Conservation (phyloP, 1,140 invertebrate species). For the Rhizoglyphus robini region DNA sequence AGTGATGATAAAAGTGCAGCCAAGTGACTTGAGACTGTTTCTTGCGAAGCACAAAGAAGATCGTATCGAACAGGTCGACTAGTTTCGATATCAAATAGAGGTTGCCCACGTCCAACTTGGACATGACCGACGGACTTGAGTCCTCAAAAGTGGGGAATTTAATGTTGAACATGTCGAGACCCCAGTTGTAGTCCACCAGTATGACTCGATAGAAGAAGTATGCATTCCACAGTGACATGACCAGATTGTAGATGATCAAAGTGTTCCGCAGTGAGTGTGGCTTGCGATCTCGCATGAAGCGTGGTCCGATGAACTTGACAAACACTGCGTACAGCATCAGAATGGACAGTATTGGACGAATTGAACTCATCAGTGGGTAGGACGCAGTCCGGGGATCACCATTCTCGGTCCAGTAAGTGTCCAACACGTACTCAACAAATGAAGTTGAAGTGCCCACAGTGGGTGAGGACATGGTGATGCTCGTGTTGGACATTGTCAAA, state of each 20-base stretch:
- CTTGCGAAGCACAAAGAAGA: slow-evolving; percentile 73
- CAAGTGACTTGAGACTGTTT: slow-evolving; percentile 82
- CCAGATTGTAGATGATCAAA: slow-evolving; percentile 35
- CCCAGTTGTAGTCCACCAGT: neutral
- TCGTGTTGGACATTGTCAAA: too few relatives aligned
- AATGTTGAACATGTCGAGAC: neutral
- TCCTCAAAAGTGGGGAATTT: neutral
- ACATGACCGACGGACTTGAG: too few relatives aligned
- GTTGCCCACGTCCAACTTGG: neutral
- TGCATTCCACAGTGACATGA: slow-evolving; percentile 33
- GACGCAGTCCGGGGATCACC: slow-evolving; percentile 19
- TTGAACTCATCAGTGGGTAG: slow-evolving; percentile 15
- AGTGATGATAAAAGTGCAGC: slow-evolving; percentile 85
- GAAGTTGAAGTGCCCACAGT: too few relatives aligned
- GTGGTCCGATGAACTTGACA: slow-evolving; percentile 30
- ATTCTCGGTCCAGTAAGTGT: slow-evolving; percentile 15
- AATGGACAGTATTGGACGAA: slow-evolving; percentile 19
- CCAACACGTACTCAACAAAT: too few relatives aligned
- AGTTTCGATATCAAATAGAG: slow-evolving; percentile 5
- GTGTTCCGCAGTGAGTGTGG: slow-evolving; percentile 33
- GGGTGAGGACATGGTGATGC: too few relatives aligned
- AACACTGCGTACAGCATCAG: slow-evolving; percentile 23
- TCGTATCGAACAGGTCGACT: slow-evolving; percentile 17
- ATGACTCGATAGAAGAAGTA: slow-evolving; percentile 30
- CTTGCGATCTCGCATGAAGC: slow-evolving; percentile 34